Percentiles rank a stretch among this genome's conserved stretches.
phyloP scores from a whole-genome alignment of 2,888 invertebrate genomes.

The Netelia virgata region DNA sequence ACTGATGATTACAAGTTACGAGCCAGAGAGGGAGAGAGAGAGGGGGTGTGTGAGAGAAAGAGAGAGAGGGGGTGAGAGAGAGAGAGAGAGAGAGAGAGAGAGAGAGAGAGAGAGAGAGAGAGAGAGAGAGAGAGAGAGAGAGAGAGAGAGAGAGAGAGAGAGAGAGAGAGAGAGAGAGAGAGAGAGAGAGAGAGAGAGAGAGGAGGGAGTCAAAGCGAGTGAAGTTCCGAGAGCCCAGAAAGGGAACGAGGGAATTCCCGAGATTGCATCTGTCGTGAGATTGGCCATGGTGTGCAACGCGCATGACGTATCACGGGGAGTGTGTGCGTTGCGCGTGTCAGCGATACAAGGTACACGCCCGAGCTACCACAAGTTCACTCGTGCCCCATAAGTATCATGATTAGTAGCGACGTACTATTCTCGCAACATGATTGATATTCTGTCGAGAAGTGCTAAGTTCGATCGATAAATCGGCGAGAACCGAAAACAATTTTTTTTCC shows the following conservation, averaged over 20 bases:
- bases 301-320: not conserved
- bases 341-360: not conserved
- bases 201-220: conserved; percentile 29
- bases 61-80: not conserved
- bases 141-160: too few relatives aligned
- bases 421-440: not conserved
- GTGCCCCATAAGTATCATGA: not conserved
- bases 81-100: conserved; percentile 2
- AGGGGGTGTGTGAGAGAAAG: not conserved
- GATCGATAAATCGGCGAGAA: too few relatives aligned
- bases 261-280: conserved; percentile 13
- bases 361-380: not conserved
- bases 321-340: not conserved
- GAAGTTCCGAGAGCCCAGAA: conserved; percentile 3
- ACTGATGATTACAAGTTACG: conserved; percentile 20
- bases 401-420: not conserved
- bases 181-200: conserved; percentile 2
- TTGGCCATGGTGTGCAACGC: conserved; percentile 10
- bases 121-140: not conserved
- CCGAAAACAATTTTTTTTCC: too few relatives aligned
- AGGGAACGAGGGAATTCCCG: conserved; percentile 10
- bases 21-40: not conserved
- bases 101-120: conserved; percentile 1
- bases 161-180: too few relatives aligned
- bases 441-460: too few relatives aligned